Evolutionary conservation across 2,888 invertebrate species (phyloP), one percentile per base, ranked within the genome.

Genomic region (Cordilura impudica): DNA sequence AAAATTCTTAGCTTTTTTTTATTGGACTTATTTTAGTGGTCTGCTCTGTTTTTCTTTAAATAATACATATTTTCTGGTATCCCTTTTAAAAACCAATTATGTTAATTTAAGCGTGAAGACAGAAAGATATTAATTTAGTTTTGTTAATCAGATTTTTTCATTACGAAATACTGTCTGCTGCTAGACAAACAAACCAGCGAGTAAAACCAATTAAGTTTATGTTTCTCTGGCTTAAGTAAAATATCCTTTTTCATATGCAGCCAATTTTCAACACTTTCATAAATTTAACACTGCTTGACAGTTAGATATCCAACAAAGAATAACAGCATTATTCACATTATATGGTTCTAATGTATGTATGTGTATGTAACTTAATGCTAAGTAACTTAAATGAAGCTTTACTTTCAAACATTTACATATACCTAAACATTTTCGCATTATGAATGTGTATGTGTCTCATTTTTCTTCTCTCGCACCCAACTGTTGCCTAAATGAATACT

Each of bases 201-300:
- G 12, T 1, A 19, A 35, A 21, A 23, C 1, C n/a, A n/a, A n/a
- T n/a, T 12, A n/a, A 16, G 14, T 10, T 26, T 4, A 14, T 39
- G 51, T 31, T 51, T 45, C 16, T 53, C 23, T 49, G 47, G n/a
- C 23, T 31, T 2, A 45, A n/a, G n/a, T n/a, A n/a, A 8, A 54
- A 14, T 39, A 21, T 73, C 8, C 12, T 72, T 43, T 31, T 49
- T 31, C 12, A 16, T 8, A 66, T 56, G 67, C 61, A 67, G 72
- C 69, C 72, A 73, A 69, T 73, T 73, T 78, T 69, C 56, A 67
- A 63, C 72, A 72, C 67, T 39, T 58, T 18, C 63, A 78, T 78
- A 78, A 78, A 78, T 78, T 78, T 72, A 63, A 56, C 63, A 51
- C 67, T 63, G 67, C 56, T 69, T 78, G 78, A 72, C 78, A 78